phyloP scores from a whole-genome alignment of 2,797 vertebrate genomes.

The Oryzias sinensis region DNA sequence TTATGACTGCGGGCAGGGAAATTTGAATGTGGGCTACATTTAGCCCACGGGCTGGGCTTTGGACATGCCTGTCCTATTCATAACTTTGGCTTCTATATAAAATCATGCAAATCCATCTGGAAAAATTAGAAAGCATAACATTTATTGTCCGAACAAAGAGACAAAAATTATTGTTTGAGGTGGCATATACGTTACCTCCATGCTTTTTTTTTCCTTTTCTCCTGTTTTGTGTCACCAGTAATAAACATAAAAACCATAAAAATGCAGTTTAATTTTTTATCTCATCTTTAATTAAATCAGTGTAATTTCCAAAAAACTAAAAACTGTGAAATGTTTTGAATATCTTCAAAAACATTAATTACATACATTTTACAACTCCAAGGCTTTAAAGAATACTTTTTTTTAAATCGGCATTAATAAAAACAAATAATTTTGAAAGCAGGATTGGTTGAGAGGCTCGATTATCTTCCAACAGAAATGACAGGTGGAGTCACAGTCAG shows the following conservation, averaged over 20 bases:
- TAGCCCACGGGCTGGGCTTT: no score
- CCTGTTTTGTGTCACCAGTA: no score
- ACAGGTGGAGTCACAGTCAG: constrained; percentile 35
- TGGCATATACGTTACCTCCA: no score
- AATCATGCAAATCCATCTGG: no score
- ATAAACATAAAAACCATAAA: neutral
- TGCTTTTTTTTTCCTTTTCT: no score
- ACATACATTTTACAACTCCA: constrained; percentile 36
- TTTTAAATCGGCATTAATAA: constrained; percentile 18
- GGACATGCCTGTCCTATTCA: no score
- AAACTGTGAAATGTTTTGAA: constrained; percentile 43
- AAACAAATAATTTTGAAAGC: neutral
- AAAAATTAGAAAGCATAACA: no score
- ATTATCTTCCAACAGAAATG: constrained; percentile 43
- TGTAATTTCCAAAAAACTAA: constrained; percentile 54
- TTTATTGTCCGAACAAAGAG: no score
- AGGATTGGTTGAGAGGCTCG: constrained; percentile 1
- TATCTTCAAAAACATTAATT: constrained; percentile 26
- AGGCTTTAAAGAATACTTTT: constrained; percentile 43
- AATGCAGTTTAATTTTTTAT: neutral
- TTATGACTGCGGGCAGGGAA: no score
- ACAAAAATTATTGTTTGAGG: no score
- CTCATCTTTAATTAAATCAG: constrained; percentile 60
- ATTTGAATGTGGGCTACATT: no score
- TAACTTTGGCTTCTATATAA: no score